These are phyloP conservation scores for Crax fasciolata DNA, from an alignment of 2,797 vertebrate species.

Conservation along the genomic window DNA sequence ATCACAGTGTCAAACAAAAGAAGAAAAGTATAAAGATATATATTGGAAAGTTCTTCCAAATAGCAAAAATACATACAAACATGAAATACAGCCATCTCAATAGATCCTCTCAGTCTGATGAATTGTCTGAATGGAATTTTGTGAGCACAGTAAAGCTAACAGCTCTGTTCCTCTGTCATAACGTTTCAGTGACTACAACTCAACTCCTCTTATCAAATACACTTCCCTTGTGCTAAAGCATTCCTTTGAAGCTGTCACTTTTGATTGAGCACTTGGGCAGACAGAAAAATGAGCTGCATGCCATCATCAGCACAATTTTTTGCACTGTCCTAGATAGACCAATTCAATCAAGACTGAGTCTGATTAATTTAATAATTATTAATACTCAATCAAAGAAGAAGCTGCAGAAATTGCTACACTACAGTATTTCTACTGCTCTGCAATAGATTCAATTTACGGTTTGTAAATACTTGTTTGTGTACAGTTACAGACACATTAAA, in stretches of 20 bases:
- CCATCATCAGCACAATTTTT: background rate
- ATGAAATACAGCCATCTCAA: background rate
- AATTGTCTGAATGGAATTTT: background rate
- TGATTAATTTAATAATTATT: background rate
- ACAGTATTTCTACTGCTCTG: background rate
- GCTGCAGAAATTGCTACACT: background rate
- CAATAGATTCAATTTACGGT: background rate
- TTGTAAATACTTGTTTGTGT: background rate
- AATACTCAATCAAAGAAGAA: background rate
- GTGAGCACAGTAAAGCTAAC: background rate
- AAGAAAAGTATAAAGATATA: background rate
- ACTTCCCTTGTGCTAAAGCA: background rate
- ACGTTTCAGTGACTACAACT: background rate
- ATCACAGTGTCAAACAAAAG: background rate
- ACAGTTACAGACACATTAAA: background rate
- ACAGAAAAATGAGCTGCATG: background rate
- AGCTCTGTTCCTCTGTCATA: background rate
- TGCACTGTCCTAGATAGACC: background rate
- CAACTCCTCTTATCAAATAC: background rate
- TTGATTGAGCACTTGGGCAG: background rate
- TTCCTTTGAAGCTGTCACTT: background rate
- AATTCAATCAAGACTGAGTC: background rate
- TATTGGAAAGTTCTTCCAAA: background rate
- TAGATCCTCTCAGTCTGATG: background rate
- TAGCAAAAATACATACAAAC: background rate